A percentile compares a stretch with the other conserved stretches of the same genome.
Conservation (phyloP, 2,113 vertebrate species). For the Coregonus clupeaformis region DNA sequence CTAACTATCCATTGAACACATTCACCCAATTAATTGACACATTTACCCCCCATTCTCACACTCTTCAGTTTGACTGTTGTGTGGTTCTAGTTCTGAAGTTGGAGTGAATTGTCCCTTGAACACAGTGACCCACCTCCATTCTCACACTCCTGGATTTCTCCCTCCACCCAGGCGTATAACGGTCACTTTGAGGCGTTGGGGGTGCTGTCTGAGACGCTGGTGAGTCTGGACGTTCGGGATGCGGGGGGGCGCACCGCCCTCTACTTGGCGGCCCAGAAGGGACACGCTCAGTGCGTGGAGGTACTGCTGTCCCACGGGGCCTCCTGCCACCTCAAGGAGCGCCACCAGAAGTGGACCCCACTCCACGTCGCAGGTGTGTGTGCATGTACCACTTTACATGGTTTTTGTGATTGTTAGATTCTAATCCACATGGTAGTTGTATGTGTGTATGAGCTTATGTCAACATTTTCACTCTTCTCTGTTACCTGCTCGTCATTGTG, state of each 20-base stretch:
- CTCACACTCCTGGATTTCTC: background rate
- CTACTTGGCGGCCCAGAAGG: constrained; percentile 86
- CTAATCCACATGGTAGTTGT: too few species aligned
- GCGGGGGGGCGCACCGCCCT: constrained; percentile 85
- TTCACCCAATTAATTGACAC: too few species aligned
- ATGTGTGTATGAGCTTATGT: background rate
- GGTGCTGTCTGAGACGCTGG: constrained; percentile 90
- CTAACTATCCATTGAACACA: too few species aligned
- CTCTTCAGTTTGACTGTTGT: too few species aligned
- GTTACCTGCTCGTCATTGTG: too few species aligned
- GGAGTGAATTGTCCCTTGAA: too few species aligned
- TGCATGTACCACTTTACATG: background rate
- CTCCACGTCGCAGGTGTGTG: constrained; percentile 86
- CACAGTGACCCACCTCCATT: too few species aligned
- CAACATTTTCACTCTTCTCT: background rate
- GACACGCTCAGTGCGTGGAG: constrained; percentile 85
- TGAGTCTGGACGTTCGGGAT: constrained; percentile 92
- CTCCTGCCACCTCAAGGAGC: constrained; percentile 84
- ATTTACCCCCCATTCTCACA: too few species aligned
- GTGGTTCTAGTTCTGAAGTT: too few species aligned
- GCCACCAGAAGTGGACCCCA: constrained; percentile 83
- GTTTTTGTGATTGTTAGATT: too few species aligned
- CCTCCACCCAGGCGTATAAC: constrained; percentile 82
- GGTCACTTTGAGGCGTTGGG: constrained; percentile 93
- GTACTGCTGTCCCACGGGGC: constrained; percentile 89